phyloP scores from a whole-genome alignment of 1,140 invertebrate species.

The Nebria ingens region DNA sequence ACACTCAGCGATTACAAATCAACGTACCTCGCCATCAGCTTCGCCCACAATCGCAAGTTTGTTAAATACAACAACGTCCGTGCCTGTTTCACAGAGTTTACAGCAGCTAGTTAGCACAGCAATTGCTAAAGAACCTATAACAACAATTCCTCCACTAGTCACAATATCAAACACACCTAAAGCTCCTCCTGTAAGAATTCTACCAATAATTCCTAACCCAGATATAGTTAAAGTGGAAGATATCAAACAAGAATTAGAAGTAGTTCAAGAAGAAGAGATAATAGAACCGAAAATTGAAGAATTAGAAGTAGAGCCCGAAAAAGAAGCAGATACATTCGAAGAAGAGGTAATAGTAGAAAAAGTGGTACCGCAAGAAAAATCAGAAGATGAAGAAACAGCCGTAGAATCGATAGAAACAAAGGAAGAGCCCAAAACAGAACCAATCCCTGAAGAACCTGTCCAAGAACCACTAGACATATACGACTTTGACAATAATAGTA shows the following conservation, averaged over 20 bases:
- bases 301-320: conserved; percentile 6
- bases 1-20: conserved; percentile 34
- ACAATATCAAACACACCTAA: neutral
- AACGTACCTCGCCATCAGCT: conserved; percentile 18
- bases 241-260: conserved; percentile 14
- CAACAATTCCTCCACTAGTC: conserved; percentile 30
- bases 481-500: conserved; percentile 39
- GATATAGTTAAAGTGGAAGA: conserved; percentile 7
- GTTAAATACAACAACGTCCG: conserved; percentile 39
- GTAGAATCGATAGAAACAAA: neutral
- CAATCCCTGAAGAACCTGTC: conserved; percentile 25
- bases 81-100: conserved; percentile 34
- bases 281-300: conserved; percentile 22
- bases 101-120: conserved; percentile 36
- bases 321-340: conserved; percentile 13
- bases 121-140: conserved; percentile 33
- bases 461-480: conserved; percentile 38
- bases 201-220: conserved; percentile 3
- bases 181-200: conserved; percentile 9
- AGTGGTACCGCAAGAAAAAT: conserved; percentile 12
- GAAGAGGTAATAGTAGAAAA: neutral
- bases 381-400: conserved; percentile 18
- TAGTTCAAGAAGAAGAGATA: conserved; percentile 17
- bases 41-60: conserved; percentile 47
- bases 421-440: conserved; percentile 23